Evolutionary conservation across 2,888 invertebrate species (phyloP).

Genomic region (Ectobius pallidus): DNA sequence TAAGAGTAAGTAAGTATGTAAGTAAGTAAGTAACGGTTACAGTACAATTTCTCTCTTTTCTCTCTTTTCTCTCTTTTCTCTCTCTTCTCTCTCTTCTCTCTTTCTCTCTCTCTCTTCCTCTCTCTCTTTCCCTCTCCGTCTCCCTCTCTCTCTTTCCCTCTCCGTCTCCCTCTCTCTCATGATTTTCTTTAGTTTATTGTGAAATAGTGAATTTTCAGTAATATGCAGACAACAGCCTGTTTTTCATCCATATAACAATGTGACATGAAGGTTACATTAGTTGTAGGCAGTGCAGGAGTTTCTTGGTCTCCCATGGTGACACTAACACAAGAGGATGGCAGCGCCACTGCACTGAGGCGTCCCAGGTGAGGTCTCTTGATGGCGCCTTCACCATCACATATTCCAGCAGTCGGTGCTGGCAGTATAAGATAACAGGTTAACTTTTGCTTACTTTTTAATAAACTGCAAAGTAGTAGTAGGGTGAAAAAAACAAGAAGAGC

Average conservation of each 20-base stretch:
- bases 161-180: neutral
- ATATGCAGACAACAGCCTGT: too few relatives aligned
- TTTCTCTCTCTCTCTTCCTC: too few relatives aligned
- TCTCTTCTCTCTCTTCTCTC: too few relatives aligned
- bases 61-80: neutral
- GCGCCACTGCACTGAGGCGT: neutral
- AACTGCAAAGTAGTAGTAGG: constrained; percentile 44
- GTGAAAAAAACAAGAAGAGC: neutral
- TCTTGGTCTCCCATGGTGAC: constrained; percentile 5
- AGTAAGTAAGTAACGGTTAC: constrained; percentile 7
- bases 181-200: too few relatives aligned
- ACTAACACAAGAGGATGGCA: neutral
- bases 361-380: constrained; percentile 16
- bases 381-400: constrained; percentile 4
- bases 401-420: neutral
- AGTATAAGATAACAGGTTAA: constrained; percentile 43
- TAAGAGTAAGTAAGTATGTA: neutral
- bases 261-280: too few relatives aligned
- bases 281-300: constrained; percentile 4
- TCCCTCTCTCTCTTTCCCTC: neutral
- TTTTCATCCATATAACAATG: too few relatives aligned
- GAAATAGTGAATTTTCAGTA: too few relatives aligned
- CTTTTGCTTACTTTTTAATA: constrained; percentile 45
- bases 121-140: too few relatives aligned
- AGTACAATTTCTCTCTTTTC: neutral